Conservation (phyloP, 2,113 vertebrate species). For the Xiphophorus couchianus region DNA sequence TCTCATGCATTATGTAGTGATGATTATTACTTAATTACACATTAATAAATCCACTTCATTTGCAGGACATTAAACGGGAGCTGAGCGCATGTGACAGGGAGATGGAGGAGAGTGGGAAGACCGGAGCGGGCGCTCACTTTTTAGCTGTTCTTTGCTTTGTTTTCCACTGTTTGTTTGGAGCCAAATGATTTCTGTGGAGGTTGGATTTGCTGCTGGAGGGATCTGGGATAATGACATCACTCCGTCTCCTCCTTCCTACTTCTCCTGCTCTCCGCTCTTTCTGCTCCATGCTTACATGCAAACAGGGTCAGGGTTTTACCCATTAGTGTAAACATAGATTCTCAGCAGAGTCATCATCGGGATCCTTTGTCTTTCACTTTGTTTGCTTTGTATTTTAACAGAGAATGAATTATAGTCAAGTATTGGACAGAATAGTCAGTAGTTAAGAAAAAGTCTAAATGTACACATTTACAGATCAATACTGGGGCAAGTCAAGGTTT, state of each 20-base stretch:
- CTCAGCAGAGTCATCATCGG: not conserved
- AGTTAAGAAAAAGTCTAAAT: not conserved
- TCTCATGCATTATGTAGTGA: slow-evolving; percentile 85
- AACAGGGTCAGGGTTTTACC: not conserved
- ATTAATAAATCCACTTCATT: slow-evolving; percentile 88
- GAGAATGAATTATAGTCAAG: not conserved
- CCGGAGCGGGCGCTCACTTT: slow-evolving; percentile 50
- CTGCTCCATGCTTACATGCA: not conserved
- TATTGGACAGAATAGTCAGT: not conserved
- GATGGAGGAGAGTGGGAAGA: slow-evolving; percentile 49
- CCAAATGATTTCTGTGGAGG: slow-evolving; percentile 55
- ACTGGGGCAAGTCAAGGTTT: too few species aligned
- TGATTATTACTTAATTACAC: slow-evolving; percentile 88
- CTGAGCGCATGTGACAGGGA: slow-evolving; percentile 78
- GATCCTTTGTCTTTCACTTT: not conserved
- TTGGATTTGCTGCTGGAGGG: slow-evolving; percentile 13
- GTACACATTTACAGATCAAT: not conserved
- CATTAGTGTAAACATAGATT: not conserved
- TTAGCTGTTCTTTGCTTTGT: slow-evolving; percentile 62
- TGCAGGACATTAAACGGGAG: slow-evolving; percentile 84
- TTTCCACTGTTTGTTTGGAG: slow-evolving; percentile 67
- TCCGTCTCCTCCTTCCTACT: slow-evolving; percentile 30
- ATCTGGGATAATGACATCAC: slow-evolving; percentile 60
- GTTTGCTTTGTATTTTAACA: not conserved
- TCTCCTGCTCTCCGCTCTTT: not conserved